Percentiles rank a stretch among this genome's conserved stretches.
phyloP scores from a whole-genome alignment of 2,113 vertebrate species.

The Pseudorasbora parva region DNA sequence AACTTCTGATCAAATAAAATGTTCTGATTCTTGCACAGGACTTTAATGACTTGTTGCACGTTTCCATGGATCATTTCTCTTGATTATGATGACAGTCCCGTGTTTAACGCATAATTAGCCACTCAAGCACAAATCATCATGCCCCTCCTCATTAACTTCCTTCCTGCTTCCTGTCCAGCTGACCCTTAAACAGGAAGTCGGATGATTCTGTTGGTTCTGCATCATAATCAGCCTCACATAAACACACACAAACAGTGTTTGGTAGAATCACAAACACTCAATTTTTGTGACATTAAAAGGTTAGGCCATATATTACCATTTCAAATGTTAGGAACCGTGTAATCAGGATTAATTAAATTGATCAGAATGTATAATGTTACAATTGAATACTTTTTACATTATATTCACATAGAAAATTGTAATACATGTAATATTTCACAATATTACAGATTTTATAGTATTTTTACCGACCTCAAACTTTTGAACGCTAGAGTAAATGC shows the following conservation, averaged over 20 bases:
- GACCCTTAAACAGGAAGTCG: slow-evolving; percentile 69
- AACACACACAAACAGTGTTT: neutral
- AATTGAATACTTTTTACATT: too few species aligned
- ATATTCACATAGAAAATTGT: too few species aligned
- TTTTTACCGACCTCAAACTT: too few species aligned
- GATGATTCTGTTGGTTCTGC: slow-evolving; percentile 54
- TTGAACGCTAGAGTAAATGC: too few species aligned
- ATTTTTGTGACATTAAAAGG: neutral
- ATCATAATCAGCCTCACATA: neutral
- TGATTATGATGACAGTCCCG: slow-evolving; percentile 4
- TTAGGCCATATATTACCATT: neutral
- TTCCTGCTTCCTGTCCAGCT: slow-evolving; percentile 74
- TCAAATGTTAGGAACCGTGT: neutral
- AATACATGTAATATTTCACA: too few species aligned
- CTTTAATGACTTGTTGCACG: neutral
- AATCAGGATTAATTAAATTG: neutral
- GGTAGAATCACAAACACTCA: neutral
- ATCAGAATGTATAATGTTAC: neutral
- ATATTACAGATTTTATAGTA: too few species aligned
- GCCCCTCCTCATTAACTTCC: slow-evolving; percentile 59
- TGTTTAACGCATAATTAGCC: neutral
- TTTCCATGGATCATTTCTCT: neutral
- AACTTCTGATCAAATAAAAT: neutral
- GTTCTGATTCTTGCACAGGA: neutral
- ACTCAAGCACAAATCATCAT: slow-evolving; percentile 8